A percentile compares a stretch with the other conserved stretches of the same genome.
phyloP scores from a whole-genome alignment of 2,797 vertebrate species.

The Rhyacichthys aspro region DNA sequence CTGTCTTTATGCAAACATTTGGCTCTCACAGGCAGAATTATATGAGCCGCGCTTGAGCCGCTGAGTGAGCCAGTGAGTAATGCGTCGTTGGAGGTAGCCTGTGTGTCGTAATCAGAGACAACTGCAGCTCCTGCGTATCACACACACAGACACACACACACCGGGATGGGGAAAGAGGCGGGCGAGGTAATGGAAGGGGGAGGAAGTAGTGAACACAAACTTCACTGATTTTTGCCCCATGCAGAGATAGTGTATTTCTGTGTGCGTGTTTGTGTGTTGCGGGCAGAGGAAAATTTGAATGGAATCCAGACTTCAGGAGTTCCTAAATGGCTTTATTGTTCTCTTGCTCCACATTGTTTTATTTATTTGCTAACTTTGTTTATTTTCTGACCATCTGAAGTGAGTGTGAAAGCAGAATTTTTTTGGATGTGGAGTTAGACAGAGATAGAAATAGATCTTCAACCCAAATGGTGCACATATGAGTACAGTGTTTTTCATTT shows the following conservation, averaged over 20 bases:
- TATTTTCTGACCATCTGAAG: constrained; percentile 5
- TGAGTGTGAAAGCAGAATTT: no score
- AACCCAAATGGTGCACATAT: no score
- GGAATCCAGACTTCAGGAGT: constrained; percentile 47
- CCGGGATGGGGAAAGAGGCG: constrained; percentile 25
- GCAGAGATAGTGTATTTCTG: constrained; percentile 42
- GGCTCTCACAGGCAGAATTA: constrained; percentile 29
- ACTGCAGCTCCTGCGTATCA: constrained; percentile 66
- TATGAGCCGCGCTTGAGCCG: constrained; percentile 30
- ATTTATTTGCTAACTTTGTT: constrained; percentile 51
- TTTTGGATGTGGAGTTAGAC: constrained; percentile 1
- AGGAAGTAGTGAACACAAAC: constrained; percentile 41
- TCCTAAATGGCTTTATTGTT: constrained; percentile 68
- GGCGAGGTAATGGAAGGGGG: constrained; percentile 30
- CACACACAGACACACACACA: constrained; percentile 27
- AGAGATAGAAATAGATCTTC: neutral
- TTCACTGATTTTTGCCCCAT: constrained; percentile 61
- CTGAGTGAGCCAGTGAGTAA: constrained; percentile 80
- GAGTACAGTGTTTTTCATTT: no score
- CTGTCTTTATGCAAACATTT: constrained; percentile 44
- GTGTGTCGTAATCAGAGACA: constrained; percentile 78
- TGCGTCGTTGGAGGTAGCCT: constrained; percentile 78
- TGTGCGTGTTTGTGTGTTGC: no score
- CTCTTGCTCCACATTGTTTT: constrained; percentile 50
- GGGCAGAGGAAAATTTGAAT: constrained; percentile 38